Evolutionary conservation across 2,113 vertebrate genomes (phyloP).

Genomic region (Oryzias woworae): DNA sequence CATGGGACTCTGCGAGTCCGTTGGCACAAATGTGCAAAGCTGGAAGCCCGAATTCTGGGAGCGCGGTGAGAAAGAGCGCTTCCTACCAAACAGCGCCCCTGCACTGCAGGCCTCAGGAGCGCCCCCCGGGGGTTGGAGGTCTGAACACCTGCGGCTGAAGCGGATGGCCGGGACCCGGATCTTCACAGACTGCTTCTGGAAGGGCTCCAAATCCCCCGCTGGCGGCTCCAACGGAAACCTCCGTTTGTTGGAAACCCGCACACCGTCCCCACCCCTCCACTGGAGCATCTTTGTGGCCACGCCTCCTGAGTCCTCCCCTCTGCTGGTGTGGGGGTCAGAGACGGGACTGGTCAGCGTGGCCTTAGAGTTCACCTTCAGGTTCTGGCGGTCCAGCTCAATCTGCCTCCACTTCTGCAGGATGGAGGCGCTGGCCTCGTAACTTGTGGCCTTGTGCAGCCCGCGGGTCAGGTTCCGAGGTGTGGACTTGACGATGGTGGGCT

Average conservation of each 20-base stretch:
- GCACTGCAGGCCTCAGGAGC: conserved; percentile 29
- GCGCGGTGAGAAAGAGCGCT: conserved; percentile 48
- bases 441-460: conserved; percentile 86
- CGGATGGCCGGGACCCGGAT: conserved; percentile 46
- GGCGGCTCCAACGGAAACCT: conserved; percentile 70
- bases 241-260: conserved; percentile 53
- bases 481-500: conserved; percentile 91
- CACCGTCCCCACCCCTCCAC: conserved; percentile 8
- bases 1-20: conserved; percentile 41
- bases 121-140: neutral
- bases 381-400: conserved; percentile 90
- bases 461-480: conserved; percentile 90
- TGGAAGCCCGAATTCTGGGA: conserved; percentile 25
- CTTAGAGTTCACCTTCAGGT: conserved; percentile 85
- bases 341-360: conserved; percentile 84
- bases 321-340: conserved; percentile 43
- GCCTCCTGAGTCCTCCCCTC: neutral
- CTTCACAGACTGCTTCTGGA: conserved; percentile 45
- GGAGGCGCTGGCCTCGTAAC: conserved; percentile 88
- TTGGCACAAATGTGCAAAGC: conserved; percentile 42
- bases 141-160: conserved; percentile 25
- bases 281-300: neutral
- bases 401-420: conserved; percentile 95
- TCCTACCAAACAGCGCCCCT: conserved; percentile 15
- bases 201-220: conserved; percentile 6